Evolutionary conservation across 2,113 vertebrate genomes (phyloP).

Genomic region (Microtus montanus): DNA sequence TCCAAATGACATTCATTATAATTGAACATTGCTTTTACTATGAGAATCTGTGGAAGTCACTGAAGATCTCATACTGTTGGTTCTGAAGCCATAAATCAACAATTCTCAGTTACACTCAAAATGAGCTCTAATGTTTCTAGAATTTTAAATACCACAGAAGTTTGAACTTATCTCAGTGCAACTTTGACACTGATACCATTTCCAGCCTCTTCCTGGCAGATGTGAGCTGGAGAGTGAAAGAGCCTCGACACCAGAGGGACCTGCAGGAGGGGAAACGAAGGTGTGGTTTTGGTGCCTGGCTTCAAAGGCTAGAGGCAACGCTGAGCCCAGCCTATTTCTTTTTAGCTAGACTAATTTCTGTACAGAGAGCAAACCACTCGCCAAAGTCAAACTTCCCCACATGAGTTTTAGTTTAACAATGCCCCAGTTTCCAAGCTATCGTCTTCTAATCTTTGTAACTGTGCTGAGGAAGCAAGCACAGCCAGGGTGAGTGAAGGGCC

Average conservation of each 20-base stretch:
- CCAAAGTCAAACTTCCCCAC: conserved; percentile 68
- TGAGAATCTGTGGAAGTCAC: conserved; percentile 55
- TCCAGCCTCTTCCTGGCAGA: conserved; percentile 80
- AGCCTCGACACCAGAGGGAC: conserved; percentile 62
- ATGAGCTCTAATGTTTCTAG: neutral
- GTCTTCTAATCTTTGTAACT: conserved; percentile 34
- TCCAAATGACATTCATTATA: conserved; percentile 25
- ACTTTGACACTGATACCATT: conserved; percentile 63
- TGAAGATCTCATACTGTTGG: conserved; percentile 49
- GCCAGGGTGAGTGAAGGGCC: neutral
- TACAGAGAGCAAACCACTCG: conserved; percentile 74
- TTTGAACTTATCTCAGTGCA: conserved; percentile 64
- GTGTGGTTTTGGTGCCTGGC: conserved; percentile 55
- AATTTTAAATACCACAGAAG: conserved; percentile 44
- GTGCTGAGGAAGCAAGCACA: neutral
- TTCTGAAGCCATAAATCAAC: conserved; percentile 46
- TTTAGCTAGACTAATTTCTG: conserved; percentile 75
- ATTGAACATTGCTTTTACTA: conserved; percentile 43
- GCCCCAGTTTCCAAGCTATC: conserved; percentile 67
- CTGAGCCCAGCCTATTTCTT: conserved; percentile 60
- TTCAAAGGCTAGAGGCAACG: conserved; percentile 37
- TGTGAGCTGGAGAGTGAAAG: conserved; percentile 63
- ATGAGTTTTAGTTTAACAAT: conserved; percentile 58
- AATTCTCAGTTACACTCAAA: conserved; percentile 45
- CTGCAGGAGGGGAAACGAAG: conserved; percentile 70